Evolutionary conservation across 1,140 invertebrate genomes (phyloP).

Genomic region (Drosophila guanche): DNA sequence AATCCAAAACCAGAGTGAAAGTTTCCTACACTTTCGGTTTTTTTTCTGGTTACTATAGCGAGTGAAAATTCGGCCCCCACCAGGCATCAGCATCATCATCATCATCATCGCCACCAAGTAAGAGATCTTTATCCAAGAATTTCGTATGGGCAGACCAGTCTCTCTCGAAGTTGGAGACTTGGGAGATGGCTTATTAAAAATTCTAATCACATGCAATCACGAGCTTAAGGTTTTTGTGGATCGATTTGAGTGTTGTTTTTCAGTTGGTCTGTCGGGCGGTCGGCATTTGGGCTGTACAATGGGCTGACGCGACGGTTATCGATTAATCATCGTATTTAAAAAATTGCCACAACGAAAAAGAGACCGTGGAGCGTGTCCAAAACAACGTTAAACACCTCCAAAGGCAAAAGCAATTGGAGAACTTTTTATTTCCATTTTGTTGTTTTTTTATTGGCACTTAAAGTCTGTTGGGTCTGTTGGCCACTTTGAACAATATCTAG

Average conservation of each 20-base stretch:
- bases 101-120: constrained; percentile 46
- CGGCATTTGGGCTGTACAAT: constrained; percentile 44
- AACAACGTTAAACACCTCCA: constrained; percentile 51
- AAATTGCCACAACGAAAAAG: constrained; percentile 71
- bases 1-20: constrained; percentile 65
- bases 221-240: constrained; percentile 17
- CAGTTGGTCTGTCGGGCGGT: background rate
- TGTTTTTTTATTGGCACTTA: constrained; percentile 56
- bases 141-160: constrained; percentile 41
- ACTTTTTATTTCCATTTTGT: constrained; percentile 30
- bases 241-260: constrained; percentile 18
- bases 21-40: constrained; percentile 70
- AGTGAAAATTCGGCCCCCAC: constrained; percentile 54
- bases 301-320: constrained; percentile 71
- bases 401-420: constrained; percentile 33
- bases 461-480: constrained; percentile 51
- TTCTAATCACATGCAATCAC: constrained; percentile 78
- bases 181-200: constrained; percentile 72
- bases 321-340: constrained; percentile 78
- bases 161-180: constrained; percentile 27
- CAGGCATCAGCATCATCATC: constrained; percentile 22
- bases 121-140: constrained; percentile 70
- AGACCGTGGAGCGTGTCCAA: constrained; percentile 73
- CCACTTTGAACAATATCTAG: constrained; percentile 73
- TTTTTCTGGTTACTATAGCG: constrained; percentile 46